Base-by-base conservation (phyloP, 2,113 vertebrate species). In the Narcine bancroftii region DNA sequence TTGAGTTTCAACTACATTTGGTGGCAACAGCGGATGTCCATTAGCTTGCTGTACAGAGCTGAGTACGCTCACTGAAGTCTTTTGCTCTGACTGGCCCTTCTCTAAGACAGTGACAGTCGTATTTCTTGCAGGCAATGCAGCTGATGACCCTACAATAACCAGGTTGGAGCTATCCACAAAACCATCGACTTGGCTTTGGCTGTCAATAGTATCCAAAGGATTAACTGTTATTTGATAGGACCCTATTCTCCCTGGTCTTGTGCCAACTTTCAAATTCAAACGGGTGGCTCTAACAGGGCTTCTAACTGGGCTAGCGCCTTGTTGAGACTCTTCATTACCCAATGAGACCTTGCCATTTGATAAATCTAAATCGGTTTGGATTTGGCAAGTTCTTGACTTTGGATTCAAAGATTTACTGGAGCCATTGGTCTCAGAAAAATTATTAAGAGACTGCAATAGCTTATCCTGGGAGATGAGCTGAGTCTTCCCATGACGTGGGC, bases 341-440 rank as follows among this genome's bases (percentile, higher is more conserved):
- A 95, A 94, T 6, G 94, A 92, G 19, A 6, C 5, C 0, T 77
- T 77, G 36, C 42, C 75, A 81, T 72, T 50, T 24, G 5, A 50
- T 47, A 79, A 45, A 33, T 63, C 47, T 63, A 53, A 36, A 13
- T 77, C 93, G 9, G 95, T 94, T 93, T 95, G 95, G 26, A 93
- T 95, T 95, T 96, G 96, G 94, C 94, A 95, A 93, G 95, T 47
- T 91, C 66, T 69, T 47, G 89, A 71, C 42, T 45, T 71, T 66
- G 89, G 60, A 21, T 42, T 69, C 33, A n/a, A 36, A 21, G 81
- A 6, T 0, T 60, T 36, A 87, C 6, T 60, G 89, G 63, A 69
- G 39, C 39, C 65, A 26, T 69, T 9, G 11, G 7, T 71, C 24
- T 91, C 39, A 33, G 24, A 91, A 15, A 91, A 91, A 69, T 65